These are phyloP conservation scores for Ameiurus melas DNA, from an alignment of 2,113 vertebrate genomes.

Conservation along the genomic window DNA sequence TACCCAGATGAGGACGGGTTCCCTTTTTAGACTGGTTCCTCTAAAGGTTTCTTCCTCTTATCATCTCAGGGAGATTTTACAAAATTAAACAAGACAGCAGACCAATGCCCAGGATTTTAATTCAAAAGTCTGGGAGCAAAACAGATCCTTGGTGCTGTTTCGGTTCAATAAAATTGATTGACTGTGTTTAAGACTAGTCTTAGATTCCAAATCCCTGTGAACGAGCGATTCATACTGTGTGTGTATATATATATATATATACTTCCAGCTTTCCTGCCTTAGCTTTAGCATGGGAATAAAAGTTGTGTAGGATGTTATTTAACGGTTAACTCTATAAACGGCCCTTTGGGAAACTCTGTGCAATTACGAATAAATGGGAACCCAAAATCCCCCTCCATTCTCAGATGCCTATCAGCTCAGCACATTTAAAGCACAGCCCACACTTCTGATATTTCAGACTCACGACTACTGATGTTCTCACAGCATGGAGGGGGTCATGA, in stretches of 20 bases:
- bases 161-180: not conserved
- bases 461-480: not conserved
- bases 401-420: too few relatives aligned
- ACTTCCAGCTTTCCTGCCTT: not conserved
- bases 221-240: too few relatives aligned
- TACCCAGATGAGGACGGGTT: too few relatives aligned
- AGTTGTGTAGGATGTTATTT: slow-evolving; percentile 1
- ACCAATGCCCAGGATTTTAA: not conserved
- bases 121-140: not conserved
- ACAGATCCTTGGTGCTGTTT: not conserved
- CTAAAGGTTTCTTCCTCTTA: too few relatives aligned
- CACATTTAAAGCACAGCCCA: slow-evolving; percentile 33
- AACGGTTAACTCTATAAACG: slow-evolving; percentile 15
- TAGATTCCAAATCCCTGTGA: not conserved
- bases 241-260: too few relatives aligned
- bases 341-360: not conserved
- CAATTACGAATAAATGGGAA: slow-evolving; percentile 24
- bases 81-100: not conserved
- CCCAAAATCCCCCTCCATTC: slow-evolving; percentile 17
- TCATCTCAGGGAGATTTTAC: too few relatives aligned
- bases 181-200: not conserved
- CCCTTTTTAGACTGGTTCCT: too few relatives aligned
- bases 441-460: slow-evolving; percentile 1
- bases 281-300: slow-evolving; percentile 27
- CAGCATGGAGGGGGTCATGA: not conserved